Evolutionary conservation across 2,888 invertebrate genomes (phyloP).

Genomic region (Drosophila tanythrix): DNA sequence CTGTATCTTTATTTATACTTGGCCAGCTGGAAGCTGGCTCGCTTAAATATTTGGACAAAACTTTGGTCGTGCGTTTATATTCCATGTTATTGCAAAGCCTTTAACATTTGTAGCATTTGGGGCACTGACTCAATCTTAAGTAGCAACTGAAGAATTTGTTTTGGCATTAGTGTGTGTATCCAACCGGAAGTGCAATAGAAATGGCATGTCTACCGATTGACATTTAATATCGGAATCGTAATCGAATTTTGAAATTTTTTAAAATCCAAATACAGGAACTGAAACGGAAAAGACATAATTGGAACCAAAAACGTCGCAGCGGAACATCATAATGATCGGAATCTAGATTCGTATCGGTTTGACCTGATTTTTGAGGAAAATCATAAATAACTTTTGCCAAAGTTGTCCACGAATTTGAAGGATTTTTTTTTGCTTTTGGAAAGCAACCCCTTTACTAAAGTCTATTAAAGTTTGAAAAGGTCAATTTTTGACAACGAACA

Average conservation of each 20-base stretch:
- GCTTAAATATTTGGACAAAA: constrained; percentile 72
- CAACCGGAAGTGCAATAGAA: background rate
- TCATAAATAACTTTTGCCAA: background rate
- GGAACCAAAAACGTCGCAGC: background rate
- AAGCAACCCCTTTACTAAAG: background rate
- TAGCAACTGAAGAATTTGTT: background rate
- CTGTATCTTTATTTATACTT: constrained; percentile 12
- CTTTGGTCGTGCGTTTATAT: constrained; percentile 42
- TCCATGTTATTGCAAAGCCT: constrained; percentile 29
- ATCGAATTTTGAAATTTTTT: background rate
- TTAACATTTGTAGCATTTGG: constrained; percentile 28
- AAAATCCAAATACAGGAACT: background rate
- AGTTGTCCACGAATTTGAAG: background rate
- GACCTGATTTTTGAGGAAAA: background rate
- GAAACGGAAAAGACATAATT: background rate
- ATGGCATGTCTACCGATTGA: background rate
- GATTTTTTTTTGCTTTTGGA: background rate
- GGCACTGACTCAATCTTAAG: constrained; percentile 43
- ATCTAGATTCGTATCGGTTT: background rate
- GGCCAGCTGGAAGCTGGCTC: constrained; percentile 40
- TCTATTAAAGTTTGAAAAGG: background rate
- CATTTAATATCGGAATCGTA: background rate
- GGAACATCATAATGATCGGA: background rate
- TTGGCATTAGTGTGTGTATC: background rate
- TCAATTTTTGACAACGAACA: background rate